Evolutionary conservation across 30 jellyfish, hydroid and myxozoan genomes (phyloP), one percentile per base, ranked within the genome.

Genomic region (Cassiopea xamachana): DNA sequence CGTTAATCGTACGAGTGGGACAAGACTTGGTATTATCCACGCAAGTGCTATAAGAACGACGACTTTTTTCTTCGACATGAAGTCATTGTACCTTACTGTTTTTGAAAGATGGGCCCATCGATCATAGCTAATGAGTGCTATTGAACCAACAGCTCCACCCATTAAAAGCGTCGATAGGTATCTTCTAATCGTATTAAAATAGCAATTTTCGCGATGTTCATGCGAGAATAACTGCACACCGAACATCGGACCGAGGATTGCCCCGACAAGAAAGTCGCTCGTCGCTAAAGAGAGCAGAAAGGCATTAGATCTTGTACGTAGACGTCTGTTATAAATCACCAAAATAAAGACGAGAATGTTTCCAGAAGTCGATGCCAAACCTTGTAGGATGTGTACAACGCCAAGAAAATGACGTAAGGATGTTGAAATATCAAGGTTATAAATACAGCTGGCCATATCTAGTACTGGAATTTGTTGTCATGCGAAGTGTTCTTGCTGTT

Each of bases 231-330:
- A 69, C 91, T 90, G 98, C 83, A 75, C 70, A 47, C 73, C 83
- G 15, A 85, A 70, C 39, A 90, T 27, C 72, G 97, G 96, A 61
- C 79, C 91, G 39, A 94, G 72, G 14, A 94, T 27, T 17, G 62
- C 27, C 2, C 97, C 98, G 75, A 94, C 98, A 0, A 86, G 83
- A 60, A 91, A 67, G 69, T 94, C 98, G 10, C 98, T 91, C 16
- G 87, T 67, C 8, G 98, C 96, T 43, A 94, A 70, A 13, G 98
- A 94, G 4, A 72, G 74, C 12, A 89, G 85, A 49, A 82, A 77
- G 17, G 64, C 73, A 58, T 84, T 94, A 80, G 96, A 88, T 67
- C 92, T 60, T 55, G 96, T 80, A 1, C 91, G 87, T 1, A 78
- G 87, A 45, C 83, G 92, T 78, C 51, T 80, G 87, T 89, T 74